Conservation (phyloP, 2,888 invertebrate species). For the Entomobrya proxima region DNA sequence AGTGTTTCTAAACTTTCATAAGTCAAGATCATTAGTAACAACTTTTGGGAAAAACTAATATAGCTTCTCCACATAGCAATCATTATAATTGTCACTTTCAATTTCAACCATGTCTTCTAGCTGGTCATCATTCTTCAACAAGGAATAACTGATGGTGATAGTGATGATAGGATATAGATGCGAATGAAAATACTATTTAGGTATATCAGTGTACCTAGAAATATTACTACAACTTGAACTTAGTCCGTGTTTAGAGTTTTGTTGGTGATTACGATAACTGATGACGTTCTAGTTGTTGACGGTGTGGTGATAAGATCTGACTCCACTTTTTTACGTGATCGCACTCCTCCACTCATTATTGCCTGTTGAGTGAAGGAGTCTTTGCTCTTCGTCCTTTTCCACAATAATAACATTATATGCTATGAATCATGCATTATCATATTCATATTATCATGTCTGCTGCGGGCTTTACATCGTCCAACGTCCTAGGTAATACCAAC, state of each 20-base stretch:
- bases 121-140: neutral
- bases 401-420: neutral
- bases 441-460: neutral
- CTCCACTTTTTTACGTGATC: slow-evolving; percentile 6
- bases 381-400: neutral
- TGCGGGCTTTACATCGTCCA: neutral
- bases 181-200: too few relatives aligned
- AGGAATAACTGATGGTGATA: neutral
- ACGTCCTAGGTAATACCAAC: neutral
- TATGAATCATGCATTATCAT: slow-evolving; percentile 6
- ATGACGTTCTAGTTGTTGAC: slow-evolving; percentile 15
- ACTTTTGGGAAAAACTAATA: too few relatives aligned
- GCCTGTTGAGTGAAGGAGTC: neutral
- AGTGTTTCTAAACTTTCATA: too few relatives aligned
- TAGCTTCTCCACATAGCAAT: too few relatives aligned
- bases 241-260: neutral
- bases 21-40: too few relatives aligned
- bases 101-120: neutral
- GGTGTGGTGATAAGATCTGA: slow-evolving; percentile 6
- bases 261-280: neutral
- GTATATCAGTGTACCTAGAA: too few relatives aligned
- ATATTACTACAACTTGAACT: neutral
- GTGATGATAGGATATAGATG: too few relatives aligned
- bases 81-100: neutral
- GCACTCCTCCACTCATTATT: slow-evolving; percentile 20